Evolutionary conservation across 1,140 invertebrate species (phyloP).

Genomic region (Achatina immaculata): DNA sequence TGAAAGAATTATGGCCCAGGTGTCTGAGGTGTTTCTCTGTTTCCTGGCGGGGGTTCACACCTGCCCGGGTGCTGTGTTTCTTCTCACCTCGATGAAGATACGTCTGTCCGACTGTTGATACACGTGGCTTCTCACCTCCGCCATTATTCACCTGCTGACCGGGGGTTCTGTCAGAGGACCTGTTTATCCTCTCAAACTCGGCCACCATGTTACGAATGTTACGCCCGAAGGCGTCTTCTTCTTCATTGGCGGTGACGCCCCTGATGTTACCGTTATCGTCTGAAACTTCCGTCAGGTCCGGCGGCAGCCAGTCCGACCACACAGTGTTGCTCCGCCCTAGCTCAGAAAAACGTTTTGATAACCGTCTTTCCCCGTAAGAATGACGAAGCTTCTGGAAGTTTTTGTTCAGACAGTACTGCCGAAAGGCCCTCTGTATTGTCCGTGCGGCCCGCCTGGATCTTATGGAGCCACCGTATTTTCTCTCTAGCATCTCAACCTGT

Average conservation of each 20-base stretch:
- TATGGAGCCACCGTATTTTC: constrained; percentile 90
- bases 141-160: neutral
- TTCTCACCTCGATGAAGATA: too few relatives aligned
- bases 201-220: constrained; percentile 54
- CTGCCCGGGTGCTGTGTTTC: too few relatives aligned
- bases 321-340: constrained; percentile 68
- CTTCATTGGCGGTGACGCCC: constrained; percentile 5
- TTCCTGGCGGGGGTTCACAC: too few relatives aligned
- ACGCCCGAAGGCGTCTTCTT: constrained; percentile 45
- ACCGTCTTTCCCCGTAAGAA: constrained; percentile 86
- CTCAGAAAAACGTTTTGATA: constrained; percentile 79
- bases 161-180: neutral
- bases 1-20: constrained; percentile 30
- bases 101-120: too few relatives aligned
- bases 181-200: constrained; percentile 45
- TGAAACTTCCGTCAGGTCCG: constrained; percentile 40
- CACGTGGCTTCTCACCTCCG: too few relatives aligned
- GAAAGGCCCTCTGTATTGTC: constrained; percentile 94
- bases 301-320: constrained; percentile 60
- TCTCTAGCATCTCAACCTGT: constrained; percentile 88
- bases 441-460: constrained; percentile 91
- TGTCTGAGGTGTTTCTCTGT: neutral
- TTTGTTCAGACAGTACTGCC: constrained; percentile 91
- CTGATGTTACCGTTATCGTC: constrained; percentile 42
- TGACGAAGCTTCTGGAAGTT: constrained; percentile 79